These are phyloP conservation scores for Hyphantria cunea DNA, from an alignment of 1,140 invertebrate species.

Conservation along the genomic window DNA sequence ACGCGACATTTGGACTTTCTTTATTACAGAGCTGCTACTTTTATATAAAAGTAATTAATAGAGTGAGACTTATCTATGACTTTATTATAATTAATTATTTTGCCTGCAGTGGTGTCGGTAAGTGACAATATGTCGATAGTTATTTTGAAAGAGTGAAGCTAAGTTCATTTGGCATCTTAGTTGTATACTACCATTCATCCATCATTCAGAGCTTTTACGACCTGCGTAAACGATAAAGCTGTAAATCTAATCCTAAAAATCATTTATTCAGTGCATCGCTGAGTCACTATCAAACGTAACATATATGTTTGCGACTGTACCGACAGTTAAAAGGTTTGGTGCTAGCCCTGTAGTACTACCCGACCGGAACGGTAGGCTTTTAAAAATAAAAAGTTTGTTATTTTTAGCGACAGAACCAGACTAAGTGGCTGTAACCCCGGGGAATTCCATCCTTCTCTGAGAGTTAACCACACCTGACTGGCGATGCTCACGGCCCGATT, in stretches of 20 bases:
- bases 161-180: too few relatives aligned
- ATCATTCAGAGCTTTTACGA: constrained; percentile 9
- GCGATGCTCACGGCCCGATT: constrained; percentile 65
- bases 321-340: constrained; percentile 31
- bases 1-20: constrained; percentile 33
- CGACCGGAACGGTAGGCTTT: constrained; percentile 41
- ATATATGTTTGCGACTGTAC: constrained; percentile 24
- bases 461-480: constrained; percentile 70
- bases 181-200: constrained; percentile 7
- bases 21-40: constrained; percentile 25
- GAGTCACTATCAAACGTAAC: constrained; percentile 17
- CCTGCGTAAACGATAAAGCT: constrained; percentile 3
- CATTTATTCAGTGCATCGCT: constrained; percentile 20
- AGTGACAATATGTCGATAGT: background rate
- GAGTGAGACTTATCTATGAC: background rate
- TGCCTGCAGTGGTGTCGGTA: too few relatives aligned
- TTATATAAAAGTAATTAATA: background rate
- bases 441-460: constrained; percentile 58
- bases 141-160: background rate
- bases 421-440: constrained; percentile 55
- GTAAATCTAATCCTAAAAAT: constrained; percentile 29
- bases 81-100: too few relatives aligned
- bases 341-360: constrained; percentile 18
- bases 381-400: constrained; percentile 64
- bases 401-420: constrained; percentile 71